Base-by-base conservation (phyloP, 2,113 vertebrate genomes). In the Ondatra zibethicus region DNA sequence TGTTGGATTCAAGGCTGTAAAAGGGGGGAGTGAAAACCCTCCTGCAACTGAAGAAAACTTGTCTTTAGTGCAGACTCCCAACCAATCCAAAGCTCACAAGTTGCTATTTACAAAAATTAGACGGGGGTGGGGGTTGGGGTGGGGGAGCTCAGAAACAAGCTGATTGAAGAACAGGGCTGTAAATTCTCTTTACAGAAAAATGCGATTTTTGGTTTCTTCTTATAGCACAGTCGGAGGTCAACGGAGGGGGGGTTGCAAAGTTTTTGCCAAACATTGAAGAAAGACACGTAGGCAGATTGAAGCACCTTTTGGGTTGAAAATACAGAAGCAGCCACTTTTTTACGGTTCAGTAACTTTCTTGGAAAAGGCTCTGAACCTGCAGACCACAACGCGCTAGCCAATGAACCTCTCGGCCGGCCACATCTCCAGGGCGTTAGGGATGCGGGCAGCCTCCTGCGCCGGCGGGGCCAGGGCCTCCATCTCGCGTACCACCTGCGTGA, bases 401-500 rank as follows among this genome's bases (percentile, higher is more conserved):
- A 97, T 94, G 96, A 94, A 96, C 1, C 93, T 82, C 2, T 94
- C 96, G 5, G 93, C 58, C 0, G 96, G 95, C 97, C 97, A 90
- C n/a, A 95, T 27, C 0, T 73, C 31, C 78, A 2, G 96, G 73
- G 68, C 66, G 7, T 2, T 11, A 3, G 95, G 97, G 33, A 11
- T 12, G 4, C 36, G 58, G 55, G 73, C 42, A n/a, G 84, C 58
- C 42, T 7, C 33, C n/a, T 9, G n/a, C 0, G 2, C 39, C 77
- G 76, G 82, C 25, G 92, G 92, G 50, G 94, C 97, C 94, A 88
- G 72, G 39, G 97, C 96, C 66, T 97, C 96, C 96, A 94, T 87
- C 96, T 97, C 94, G 31, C 95, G 89, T 58, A 95, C 97, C 94
- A 94, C 95, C 94, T 91, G 97, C 65, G 95, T 94, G 94, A 97